These are phyloP conservation scores for Grapholita molesta DNA, from an alignment of 1,140 invertebrate species.

Conservation along the genomic window DNA sequence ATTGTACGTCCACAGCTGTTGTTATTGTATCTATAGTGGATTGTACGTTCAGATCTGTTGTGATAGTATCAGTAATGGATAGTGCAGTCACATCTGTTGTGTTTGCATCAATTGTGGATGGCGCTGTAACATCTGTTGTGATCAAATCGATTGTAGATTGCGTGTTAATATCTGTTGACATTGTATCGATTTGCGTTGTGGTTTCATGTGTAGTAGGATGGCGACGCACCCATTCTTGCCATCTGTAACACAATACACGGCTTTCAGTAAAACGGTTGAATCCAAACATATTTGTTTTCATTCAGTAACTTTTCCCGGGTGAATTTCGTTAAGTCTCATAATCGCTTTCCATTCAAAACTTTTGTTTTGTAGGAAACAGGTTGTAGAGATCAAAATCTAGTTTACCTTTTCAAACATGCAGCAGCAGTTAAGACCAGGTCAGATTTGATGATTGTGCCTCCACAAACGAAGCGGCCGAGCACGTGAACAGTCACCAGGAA, in stretches of 20 bases:
- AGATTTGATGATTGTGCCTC: not conserved
- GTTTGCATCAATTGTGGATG: not conserved
- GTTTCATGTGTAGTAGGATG: not conserved
- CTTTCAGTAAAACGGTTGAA: too few relatives aligned
- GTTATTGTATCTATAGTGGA: not conserved
- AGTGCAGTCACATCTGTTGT: not conserved
- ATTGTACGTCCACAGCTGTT: not conserved
- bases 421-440: slow-evolving; percentile 18
- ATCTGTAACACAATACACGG: too few relatives aligned
- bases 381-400: not conserved
- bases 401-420: slow-evolving; percentile 4
- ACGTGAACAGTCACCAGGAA: slow-evolving; percentile 11
- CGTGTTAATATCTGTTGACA: not conserved
- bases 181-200: not conserved
- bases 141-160: not conserved
- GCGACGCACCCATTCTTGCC: not conserved
- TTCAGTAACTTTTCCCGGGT: too few relatives aligned
- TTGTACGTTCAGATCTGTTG: too few relatives aligned
- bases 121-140: not conserved
- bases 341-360: too few relatives aligned
- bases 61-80: not conserved
- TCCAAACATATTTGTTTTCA: too few relatives aligned
- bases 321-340: too few relatives aligned
- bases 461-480: not conserved
- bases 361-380: too few relatives aligned